Conservation (phyloP, 1,140 invertebrate genomes). For the Cherax destructor region DNA sequence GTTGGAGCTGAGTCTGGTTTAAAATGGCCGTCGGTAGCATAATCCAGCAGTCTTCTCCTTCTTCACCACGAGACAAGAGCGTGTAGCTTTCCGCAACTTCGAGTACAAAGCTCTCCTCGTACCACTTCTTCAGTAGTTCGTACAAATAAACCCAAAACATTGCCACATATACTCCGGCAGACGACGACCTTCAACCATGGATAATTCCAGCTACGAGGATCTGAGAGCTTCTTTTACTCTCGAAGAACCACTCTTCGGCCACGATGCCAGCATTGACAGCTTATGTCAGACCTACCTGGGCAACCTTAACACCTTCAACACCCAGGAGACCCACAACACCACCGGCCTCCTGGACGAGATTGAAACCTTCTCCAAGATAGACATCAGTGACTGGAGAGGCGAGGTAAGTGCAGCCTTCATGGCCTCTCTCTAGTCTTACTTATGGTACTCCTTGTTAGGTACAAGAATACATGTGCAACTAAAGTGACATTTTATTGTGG, state of each 20-base stretch:
- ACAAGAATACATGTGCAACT: no score
- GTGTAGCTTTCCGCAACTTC: neutral
- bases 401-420: neutral
- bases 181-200: neutral
- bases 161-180: neutral
- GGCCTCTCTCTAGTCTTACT: no score
- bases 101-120: neutral
- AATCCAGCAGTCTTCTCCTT: neutral
- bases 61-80: neutral
- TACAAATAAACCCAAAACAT: neutral
- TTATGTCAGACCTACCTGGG: constrained; percentile 16
- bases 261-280: neutral
- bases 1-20: neutral
- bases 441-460: no score
- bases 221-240: constrained; percentile 12
- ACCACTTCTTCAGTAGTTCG: neutral
- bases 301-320: neutral
- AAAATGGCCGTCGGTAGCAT: constrained; percentile 1
- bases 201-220: neutral
- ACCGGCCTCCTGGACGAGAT: neutral
- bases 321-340: neutral
- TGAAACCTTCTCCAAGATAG: neutral
- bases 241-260: neutral
- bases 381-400: neutral
- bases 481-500: no score